Percentiles rank a stretch among this genome's conserved stretches.
Conservation (phyloP, 1,140 invertebrate species). For the Zaprionus ghesquierei region DNA sequence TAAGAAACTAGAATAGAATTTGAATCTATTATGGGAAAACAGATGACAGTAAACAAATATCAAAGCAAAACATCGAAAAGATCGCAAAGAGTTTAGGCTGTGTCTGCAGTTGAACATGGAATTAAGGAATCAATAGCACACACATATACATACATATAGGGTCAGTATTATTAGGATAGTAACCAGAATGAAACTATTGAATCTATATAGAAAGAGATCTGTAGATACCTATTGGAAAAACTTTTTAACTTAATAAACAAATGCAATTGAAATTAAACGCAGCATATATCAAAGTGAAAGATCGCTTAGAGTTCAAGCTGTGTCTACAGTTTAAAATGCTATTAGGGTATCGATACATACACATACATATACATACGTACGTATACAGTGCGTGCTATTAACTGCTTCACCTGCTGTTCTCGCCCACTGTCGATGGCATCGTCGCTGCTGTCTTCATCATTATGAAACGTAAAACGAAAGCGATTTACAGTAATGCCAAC, state of each 20-base stretch:
- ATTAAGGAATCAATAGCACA: neutral
- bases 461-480: conserved; percentile 81
- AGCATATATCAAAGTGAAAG: neutral
- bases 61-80: neutral
- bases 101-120: neutral
- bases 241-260: too few relatives aligned
- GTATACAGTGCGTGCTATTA: conserved; percentile 12
- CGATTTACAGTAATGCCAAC: conserved; percentile 80
- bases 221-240: too few relatives aligned
- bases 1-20: too few relatives aligned
- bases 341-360: neutral
- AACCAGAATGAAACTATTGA: too few relatives aligned
- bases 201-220: too few relatives aligned
- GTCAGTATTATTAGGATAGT: too few relatives aligned
- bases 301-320: neutral
- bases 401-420: conserved; percentile 13
- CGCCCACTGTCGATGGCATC: conserved; percentile 50
- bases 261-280: neutral
- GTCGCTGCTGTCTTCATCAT: conserved; percentile 54
- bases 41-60: too few relatives aligned
- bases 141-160: too few relatives aligned
- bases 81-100: neutral
- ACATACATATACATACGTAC: neutral
- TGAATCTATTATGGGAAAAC: too few relatives aligned
- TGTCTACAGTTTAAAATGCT: neutral